phyloP scores from a whole-genome alignment of 2,113 vertebrate genomes.

The Drymodes brunneopygia region DNA sequence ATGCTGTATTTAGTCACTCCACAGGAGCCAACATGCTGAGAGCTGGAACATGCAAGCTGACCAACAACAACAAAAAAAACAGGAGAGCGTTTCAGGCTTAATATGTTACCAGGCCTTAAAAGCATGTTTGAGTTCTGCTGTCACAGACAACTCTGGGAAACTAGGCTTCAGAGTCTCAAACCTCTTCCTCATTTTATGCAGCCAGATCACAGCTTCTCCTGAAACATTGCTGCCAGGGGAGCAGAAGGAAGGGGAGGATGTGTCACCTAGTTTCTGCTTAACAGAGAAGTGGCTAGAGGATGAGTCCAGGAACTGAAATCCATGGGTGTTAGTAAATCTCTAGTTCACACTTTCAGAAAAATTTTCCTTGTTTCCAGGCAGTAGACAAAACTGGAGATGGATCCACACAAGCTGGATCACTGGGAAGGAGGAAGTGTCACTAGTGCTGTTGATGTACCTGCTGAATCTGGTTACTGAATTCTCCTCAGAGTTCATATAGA shows the following conservation, averaged over 20 bases:
- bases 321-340: background rate
- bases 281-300: background rate
- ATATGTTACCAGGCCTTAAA: background rate
- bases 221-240: background rate
- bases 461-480: background rate
- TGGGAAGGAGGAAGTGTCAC: background rate
- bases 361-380: background rate
- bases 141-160: background rate
- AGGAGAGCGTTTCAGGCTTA: background rate
- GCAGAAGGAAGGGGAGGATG: background rate
- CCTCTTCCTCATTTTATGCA: background rate
- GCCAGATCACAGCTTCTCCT: background rate
- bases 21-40: background rate
- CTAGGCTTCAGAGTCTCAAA: background rate
- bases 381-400: background rate
- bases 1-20: background rate
- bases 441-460: background rate
- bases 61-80: background rate
- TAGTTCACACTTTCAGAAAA: background rate
- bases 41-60: background rate
- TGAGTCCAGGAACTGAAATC: background rate
- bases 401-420: background rate
- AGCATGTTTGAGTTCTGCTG: background rate
- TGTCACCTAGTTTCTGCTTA: background rate
- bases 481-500: background rate